Conservation (phyloP, 2,888 invertebrate species). For the Idaea dimidiata region DNA sequence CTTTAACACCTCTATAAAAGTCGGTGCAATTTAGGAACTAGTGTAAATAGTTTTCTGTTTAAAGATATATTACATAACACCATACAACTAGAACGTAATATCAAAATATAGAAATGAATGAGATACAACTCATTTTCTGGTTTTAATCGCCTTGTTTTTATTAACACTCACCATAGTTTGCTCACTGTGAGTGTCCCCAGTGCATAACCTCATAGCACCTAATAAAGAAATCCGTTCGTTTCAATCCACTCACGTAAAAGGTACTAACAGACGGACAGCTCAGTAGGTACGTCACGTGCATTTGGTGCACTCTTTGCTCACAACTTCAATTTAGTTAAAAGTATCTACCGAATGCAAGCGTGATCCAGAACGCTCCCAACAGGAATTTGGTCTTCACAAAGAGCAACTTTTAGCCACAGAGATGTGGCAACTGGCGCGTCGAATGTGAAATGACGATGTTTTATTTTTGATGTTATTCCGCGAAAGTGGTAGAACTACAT, state of each 20-base stretch:
- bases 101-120: too few species aligned
- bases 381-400: conserved; percentile 51
- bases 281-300: conserved; percentile 67
- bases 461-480: conserved; percentile 12
- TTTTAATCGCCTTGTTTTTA: too few species aligned
- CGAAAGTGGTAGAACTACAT: conserved; percentile 10
- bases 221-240: conserved; percentile 44
- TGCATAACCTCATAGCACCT: conserved; percentile 45
- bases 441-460: conserved; percentile 24
- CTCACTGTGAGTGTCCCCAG: conserved; percentile 20
- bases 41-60: too few species aligned
- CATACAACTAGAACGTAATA: too few species aligned
- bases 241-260: conserved; percentile 68
- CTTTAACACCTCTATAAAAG: too few species aligned
- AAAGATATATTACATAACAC: too few species aligned
- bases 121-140: too few species aligned
- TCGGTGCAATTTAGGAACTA: too few species aligned
- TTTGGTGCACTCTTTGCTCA: conserved; percentile 55
- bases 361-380: conserved; percentile 46
- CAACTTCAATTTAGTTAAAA: conserved; percentile 78
- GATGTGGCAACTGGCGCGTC: conserved; percentile 35
- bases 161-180: too few species aligned
- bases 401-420: conserved; percentile 43
- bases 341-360: conserved; percentile 65
- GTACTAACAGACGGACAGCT: conserved; percentile 57